Evolutionary conservation across 1,140 invertebrate species (phyloP).

Genomic region (Phymastichus coffea): DNA sequence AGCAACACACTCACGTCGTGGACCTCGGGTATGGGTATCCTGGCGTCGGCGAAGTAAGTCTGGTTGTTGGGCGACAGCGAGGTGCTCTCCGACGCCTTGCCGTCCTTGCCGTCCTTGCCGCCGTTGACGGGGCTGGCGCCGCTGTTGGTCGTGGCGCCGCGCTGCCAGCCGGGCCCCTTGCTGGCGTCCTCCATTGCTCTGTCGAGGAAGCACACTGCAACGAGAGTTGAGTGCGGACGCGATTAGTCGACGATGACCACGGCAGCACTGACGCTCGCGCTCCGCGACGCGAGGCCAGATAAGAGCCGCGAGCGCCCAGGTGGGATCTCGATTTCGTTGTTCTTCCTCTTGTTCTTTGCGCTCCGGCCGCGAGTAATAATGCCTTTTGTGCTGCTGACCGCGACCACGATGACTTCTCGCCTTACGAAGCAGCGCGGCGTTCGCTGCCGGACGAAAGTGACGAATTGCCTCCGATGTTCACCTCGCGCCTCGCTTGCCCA

Average conservation of each 20-base stretch:
- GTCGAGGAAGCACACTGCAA: conserved; percentile 11
- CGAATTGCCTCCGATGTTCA: too few relatives aligned
- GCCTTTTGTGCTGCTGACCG: too few relatives aligned
- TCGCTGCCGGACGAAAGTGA: too few relatives aligned
- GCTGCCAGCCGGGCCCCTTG: background rate
- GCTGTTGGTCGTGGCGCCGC: background rate
- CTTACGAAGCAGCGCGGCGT: too few relatives aligned
- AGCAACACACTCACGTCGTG: conserved; percentile 18
- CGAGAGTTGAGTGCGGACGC: background rate
- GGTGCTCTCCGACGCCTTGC: conserved; percentile 35
- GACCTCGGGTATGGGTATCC: conserved; percentile 59
- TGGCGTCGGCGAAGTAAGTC: conserved; percentile 66
- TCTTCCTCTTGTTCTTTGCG: too few relatives aligned
- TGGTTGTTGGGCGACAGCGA: conserved; percentile 39
- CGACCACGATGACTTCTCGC: too few relatives aligned
- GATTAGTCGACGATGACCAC: background rate
- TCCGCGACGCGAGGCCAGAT: background rate
- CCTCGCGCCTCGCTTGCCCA: too few relatives aligned
- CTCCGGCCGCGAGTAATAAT: too few relatives aligned
- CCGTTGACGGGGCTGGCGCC: conserved; percentile 1
- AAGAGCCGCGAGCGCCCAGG: background rate
- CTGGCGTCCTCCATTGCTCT: background rate
- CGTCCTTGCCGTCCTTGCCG: conserved; percentile 6
- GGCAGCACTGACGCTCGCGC: too few relatives aligned
- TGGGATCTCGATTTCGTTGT: too few relatives aligned